Base-by-base conservation (phyloP, 2,113 vertebrate species). In the Hyaena hyaena region DNA sequence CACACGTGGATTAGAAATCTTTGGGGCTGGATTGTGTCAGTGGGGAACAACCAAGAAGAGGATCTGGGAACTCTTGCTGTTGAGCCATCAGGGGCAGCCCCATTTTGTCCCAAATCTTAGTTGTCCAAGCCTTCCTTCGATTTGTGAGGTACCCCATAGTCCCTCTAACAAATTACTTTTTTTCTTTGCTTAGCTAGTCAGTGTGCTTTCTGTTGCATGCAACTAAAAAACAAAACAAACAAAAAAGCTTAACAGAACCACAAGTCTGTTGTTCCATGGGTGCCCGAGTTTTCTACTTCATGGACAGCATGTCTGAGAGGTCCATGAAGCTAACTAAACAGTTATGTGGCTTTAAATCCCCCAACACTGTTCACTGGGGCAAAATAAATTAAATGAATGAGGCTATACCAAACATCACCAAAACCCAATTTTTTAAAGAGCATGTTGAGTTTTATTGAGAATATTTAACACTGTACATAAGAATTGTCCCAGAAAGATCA, bases 381-480 rank as follows among this genome's bases (percentile, higher is more conserved):
- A 89, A 77, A 92, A 82, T 45, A 69, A 90, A 45, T 53, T 45
- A 45, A 95, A 28, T 74, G 10, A 91, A 80, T 55, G 74, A 92
- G 14, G 66, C 79, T 81, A 63, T 48, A 76, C 43, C 86, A 92
- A 74, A 55, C 65, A 61, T 85, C 55, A 68, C 26, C 48, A 95
- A 71, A 95, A 71, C n/a, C 23, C 82, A 93, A 45, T 12, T 4
- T 87, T 90, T 83, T 66, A 73, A 85, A 89, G 26, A 93, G 6
- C 15, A 73, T 1, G 3, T 28, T 93, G 74, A 31, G 26, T 81
- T 94, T 95, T 71, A 89, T 6, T 50, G 26, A 92, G 66, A 92
- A 63, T 92, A 89, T 86, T 97, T 88, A 84, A 71, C 61, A 79
- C 15, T 55, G 0, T 50, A 43, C 45, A 31, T 79, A 93, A 95